Conservation (phyloP, 1,140 invertebrate genomes). For the Euwallacea similis region DNA sequence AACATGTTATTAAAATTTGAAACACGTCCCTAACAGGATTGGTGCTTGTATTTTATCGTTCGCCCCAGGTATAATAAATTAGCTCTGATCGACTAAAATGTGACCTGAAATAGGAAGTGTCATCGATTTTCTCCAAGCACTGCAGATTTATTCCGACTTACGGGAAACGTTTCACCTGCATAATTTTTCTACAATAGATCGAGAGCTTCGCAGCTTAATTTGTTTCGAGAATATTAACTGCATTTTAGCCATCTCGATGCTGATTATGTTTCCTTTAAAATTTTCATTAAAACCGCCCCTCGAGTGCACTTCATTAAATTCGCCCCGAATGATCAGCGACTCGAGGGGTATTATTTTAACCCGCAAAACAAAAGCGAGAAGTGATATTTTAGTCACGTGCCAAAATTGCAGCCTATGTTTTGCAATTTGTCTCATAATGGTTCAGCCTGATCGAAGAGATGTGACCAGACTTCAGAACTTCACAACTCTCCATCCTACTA, state of each 20-base stretch:
- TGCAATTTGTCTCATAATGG: slow-evolving; percentile 40
- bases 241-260: background rate
- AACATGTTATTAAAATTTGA: slow-evolving; percentile 35
- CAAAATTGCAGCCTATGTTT: slow-evolving; percentile 37
- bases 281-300: no score
- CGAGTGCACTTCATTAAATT: no score
- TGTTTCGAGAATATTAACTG: background rate
- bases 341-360: background rate
- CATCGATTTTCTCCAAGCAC: slow-evolving; percentile 39
- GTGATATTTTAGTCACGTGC: slow-evolving; percentile 8
- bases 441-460: slow-evolving; percentile 43
- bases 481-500: no score
- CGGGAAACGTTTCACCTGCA: slow-evolving; percentile 16
- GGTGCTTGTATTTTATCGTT: slow-evolving; percentile 39
- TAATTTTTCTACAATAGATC: background rate
- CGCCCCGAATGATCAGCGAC: no score
- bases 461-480: slow-evolving; percentile 40
- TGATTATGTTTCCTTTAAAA: background rate
- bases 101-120: slow-evolving; percentile 40
- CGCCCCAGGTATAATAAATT: slow-evolving; percentile 39
- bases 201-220: background rate
- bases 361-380: background rate
- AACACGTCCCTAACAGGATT: slow-evolving; percentile 30
- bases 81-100: slow-evolving; percentile 43
- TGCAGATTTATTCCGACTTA: slow-evolving; percentile 12